Conservation (phyloP, 2,113 vertebrate species). For the Phyllopteryx taeniolatus region DNA sequence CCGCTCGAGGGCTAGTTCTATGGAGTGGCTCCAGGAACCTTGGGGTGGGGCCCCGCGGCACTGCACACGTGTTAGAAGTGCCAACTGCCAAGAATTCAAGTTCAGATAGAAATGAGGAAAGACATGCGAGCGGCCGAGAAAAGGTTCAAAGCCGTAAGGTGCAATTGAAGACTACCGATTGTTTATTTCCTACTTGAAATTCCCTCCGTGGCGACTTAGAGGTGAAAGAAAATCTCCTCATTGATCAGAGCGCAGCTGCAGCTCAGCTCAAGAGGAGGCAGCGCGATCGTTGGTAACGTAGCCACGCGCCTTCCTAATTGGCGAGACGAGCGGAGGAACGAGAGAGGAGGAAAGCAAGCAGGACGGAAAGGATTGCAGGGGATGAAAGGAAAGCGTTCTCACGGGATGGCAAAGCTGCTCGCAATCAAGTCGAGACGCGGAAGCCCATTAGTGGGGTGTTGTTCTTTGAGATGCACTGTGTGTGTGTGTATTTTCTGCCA, state of each 20-base stretch:
- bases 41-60: no score
- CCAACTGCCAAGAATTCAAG: no score
- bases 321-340: slow-evolving; percentile 50
- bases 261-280: slow-evolving; percentile 15
- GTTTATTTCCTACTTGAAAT: slow-evolving; percentile 4
- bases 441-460: background rate
- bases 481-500: background rate
- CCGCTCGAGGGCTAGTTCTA: no score
- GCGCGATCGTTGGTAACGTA: slow-evolving; percentile 34
- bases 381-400: background rate
- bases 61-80: no score
- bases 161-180: background rate
- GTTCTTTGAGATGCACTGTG: background rate
- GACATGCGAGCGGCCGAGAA: no score
- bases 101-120: no score
- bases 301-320: slow-evolving; percentile 50
- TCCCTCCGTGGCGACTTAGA: background rate
- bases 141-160: background rate
- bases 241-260: slow-evolving; percentile 31
- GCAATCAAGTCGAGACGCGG: background rate
- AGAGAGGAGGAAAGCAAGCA: slow-evolving; percentile 44
- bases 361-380: slow-evolving; percentile 37
- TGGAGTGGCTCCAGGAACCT: no score
- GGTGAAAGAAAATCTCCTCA: slow-evolving; percentile 11
- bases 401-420: background rate